phyloP scores from a whole-genome alignment of 2,888 invertebrate species.

The Patella ulyssiponensis region DNA sequence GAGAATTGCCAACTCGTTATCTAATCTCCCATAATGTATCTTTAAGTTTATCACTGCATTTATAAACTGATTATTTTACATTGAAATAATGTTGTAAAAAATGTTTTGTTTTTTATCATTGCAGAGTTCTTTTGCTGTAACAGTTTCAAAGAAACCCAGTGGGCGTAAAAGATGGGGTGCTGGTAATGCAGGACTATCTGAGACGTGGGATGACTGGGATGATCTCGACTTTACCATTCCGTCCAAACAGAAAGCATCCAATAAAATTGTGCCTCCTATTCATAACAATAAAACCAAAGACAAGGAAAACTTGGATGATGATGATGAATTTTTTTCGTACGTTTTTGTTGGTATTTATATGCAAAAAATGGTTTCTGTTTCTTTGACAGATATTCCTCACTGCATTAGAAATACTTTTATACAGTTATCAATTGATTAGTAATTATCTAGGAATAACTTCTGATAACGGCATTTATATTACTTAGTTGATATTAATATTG shows the following conservation, averaged over 20 bases:
- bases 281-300: slow-evolving; percentile 40
- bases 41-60: too few species aligned
- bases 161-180: slow-evolving; percentile 67
- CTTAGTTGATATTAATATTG: too few species aligned
- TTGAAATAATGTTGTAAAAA: too few species aligned
- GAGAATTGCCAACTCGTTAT: too few species aligned
- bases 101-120: neutral
- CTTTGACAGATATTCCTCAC: too few species aligned
- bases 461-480: too few species aligned
- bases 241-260: slow-evolving; percentile 50
- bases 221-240: slow-evolving; percentile 62
- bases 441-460: too few species aligned
- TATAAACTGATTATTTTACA: too few species aligned
- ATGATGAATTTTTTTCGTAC: slow-evolving; percentile 64
- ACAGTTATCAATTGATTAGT: too few species aligned
- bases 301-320: slow-evolving; percentile 52
- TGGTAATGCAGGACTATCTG: slow-evolving; percentile 46
- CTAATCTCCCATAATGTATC: too few species aligned
- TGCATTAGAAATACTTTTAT: too few species aligned
- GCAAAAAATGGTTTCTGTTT: too few species aligned
- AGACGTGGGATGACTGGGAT: slow-evolving; percentile 68
- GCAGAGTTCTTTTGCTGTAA: slow-evolving; percentile 45
- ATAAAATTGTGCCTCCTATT: slow-evolving; percentile 50
- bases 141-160: slow-evolving; percentile 61
- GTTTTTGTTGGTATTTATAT: slow-evolving; percentile 22